Evolutionary conservation across 2,113 vertebrate genomes (phyloP).

Genomic region (Bubo blakistoni): DNA sequence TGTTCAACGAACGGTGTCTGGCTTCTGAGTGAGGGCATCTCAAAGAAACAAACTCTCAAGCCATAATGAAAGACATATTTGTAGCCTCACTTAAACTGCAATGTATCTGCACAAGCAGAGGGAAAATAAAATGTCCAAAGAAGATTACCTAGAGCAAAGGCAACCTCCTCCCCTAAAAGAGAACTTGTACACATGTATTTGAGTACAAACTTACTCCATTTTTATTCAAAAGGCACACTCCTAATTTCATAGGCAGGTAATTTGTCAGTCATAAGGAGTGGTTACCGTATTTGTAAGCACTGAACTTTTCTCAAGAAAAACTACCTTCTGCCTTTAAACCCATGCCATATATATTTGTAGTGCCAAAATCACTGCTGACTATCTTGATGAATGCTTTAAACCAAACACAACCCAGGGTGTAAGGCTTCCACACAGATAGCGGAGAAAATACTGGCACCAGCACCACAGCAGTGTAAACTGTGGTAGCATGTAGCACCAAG

Average conservation of each 20-base stretch:
- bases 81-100: background rate
- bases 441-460: background rate
- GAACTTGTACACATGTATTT: too few species aligned
- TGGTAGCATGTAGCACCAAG: background rate
- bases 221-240: background rate
- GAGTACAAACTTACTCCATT: background rate
- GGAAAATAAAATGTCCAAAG: background rate
- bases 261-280: background rate
- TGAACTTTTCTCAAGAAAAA: background rate
- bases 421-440: background rate
- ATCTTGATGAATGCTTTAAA: background rate
- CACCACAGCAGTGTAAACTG: background rate
- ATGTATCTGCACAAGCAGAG: background rate
- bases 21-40: background rate
- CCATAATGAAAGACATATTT: rapidly evolving
- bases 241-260: background rate
- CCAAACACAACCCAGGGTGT: background rate
- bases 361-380: background rate
- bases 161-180: background rate
- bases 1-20: background rate
- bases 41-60: background rate
- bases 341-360: rapidly evolving
- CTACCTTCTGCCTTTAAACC: background rate
- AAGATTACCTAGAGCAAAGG: background rate
- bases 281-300: background rate